phyloP scores from a whole-genome alignment of 1,140 invertebrate genomes.

The Leptinotarsa lineolata region DNA sequence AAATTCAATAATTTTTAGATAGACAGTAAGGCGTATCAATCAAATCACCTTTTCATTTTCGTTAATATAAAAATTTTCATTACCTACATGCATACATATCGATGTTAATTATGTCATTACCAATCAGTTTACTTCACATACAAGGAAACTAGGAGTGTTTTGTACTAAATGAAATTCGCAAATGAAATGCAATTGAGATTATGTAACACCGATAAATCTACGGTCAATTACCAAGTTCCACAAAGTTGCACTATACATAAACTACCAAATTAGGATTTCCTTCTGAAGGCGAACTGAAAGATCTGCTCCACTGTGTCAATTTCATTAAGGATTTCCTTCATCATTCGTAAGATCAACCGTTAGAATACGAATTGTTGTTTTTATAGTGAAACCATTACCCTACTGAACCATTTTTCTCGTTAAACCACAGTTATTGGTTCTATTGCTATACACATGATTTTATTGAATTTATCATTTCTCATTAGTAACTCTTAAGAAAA shows the following conservation, averaged over 20 bases:
- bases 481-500: too few relatives aligned
- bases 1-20: too few relatives aligned
- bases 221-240: background rate
- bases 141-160: too few relatives aligned
- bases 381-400: background rate
- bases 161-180: background rate
- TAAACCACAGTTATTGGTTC: too few relatives aligned
- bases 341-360: background rate
- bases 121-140: too few relatives aligned
- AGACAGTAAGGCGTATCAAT: too few relatives aligned
- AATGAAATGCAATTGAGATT: background rate
- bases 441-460: too few relatives aligned
- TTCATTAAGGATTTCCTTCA: slow-evolving; percentile 3
- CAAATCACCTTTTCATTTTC: too few relatives aligned
- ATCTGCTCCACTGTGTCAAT: background rate
- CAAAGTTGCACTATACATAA: background rate
- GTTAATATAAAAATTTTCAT: too few relatives aligned
- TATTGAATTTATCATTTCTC: too few relatives aligned
- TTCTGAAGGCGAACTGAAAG: background rate
- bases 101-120: too few relatives aligned
- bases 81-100: too few relatives aligned
- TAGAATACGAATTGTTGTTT: background rate
- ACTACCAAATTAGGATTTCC: background rate
- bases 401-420: background rate
- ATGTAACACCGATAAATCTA: background rate